phyloP scores from a whole-genome alignment of 2,888 invertebrate species.

The Allygus modestus region DNA sequence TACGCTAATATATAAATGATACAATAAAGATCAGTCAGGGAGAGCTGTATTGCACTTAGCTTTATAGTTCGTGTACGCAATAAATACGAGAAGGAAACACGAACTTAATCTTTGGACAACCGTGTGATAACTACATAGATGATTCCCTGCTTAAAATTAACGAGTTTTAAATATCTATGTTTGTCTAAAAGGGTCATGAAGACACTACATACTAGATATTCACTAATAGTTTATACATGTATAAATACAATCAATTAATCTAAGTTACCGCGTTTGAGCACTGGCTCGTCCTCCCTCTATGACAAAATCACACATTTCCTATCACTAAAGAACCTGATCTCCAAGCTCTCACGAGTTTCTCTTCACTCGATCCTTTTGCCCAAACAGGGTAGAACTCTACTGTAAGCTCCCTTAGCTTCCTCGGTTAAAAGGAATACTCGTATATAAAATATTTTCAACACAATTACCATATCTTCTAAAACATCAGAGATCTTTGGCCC shows the following conservation, averaged over 20 bases:
- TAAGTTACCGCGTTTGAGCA: constrained; percentile 64
- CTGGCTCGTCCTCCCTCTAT: constrained; percentile 59
- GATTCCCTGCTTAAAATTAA: constrained; percentile 61
- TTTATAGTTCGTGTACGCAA: constrained; percentile 63
- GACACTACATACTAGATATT: constrained; percentile 64
- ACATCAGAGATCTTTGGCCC: constrained; percentile 42
- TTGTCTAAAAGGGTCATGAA: constrained; percentile 63
- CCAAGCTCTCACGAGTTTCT: constrained; percentile 5
- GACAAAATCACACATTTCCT: constrained; percentile 61
- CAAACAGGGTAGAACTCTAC: constrained; percentile 45
- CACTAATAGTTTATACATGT: constrained; percentile 64
- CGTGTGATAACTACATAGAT: constrained; percentile 48
- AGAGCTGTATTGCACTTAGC: constrained; percentile 65
- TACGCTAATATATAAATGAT: constrained; percentile 66
- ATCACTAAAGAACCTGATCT: constrained; percentile 47
- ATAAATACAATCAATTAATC: constrained; percentile 64
- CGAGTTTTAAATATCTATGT: constrained; percentile 61
- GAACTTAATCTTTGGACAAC: constrained; percentile 57
- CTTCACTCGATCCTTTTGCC: constrained; percentile 32
- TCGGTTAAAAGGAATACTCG: constrained; percentile 40
- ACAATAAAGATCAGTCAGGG: constrained; percentile 62
- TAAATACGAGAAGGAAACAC: constrained; percentile 59
- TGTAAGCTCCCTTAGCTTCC: constrained; percentile 50
- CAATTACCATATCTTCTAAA: constrained; percentile 37
- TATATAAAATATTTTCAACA: constrained; percentile 53